phyloP scores from a whole-genome alignment of 1,140 invertebrate genomes.

The Calephelis virginiensis region DNA sequence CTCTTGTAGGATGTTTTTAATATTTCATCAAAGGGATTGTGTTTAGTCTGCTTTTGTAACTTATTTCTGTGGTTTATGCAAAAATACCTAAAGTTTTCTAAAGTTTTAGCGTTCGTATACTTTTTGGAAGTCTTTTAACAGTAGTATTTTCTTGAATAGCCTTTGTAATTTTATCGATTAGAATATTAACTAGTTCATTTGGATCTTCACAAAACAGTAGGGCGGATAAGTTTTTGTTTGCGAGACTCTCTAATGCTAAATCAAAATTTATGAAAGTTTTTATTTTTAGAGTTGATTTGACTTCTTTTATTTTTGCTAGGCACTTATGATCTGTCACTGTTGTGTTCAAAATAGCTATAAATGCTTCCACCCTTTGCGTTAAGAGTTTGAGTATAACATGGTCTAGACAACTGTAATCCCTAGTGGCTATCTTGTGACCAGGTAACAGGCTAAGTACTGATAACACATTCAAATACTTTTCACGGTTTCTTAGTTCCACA shows the following conservation, averaged over 20 bases:
- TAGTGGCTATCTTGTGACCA: background rate
- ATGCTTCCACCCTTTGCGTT: background rate
- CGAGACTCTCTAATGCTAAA: background rate
- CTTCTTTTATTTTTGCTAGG: background rate
- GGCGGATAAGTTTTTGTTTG: slow-evolving; percentile 4
- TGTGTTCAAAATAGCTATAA: background rate
- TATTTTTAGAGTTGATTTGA: slow-evolving; percentile 9
- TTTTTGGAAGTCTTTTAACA: background rate
- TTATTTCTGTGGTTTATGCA: no score
- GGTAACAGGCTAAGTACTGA: background rate
- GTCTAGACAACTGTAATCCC: background rate
- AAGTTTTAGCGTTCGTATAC: slow-evolving; percentile 20
- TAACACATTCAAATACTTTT: background rate
- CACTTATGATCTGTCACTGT: background rate
- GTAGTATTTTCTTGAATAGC: slow-evolving; percentile 17
- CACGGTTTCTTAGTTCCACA: background rate
- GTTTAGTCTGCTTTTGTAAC: no score
- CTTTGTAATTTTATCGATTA: slow-evolving; percentile 9
- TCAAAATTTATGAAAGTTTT: slow-evolving; percentile 21
- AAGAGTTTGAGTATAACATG: background rate
- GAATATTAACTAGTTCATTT: background rate
- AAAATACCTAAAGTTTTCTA: slow-evolving; percentile 25
- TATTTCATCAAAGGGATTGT: no score
- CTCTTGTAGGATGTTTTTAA: no score
- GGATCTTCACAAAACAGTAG: slow-evolving; percentile 18